Conservation (phyloP, 2,113 vertebrate species). For the Geococcyx californianus region DNA sequence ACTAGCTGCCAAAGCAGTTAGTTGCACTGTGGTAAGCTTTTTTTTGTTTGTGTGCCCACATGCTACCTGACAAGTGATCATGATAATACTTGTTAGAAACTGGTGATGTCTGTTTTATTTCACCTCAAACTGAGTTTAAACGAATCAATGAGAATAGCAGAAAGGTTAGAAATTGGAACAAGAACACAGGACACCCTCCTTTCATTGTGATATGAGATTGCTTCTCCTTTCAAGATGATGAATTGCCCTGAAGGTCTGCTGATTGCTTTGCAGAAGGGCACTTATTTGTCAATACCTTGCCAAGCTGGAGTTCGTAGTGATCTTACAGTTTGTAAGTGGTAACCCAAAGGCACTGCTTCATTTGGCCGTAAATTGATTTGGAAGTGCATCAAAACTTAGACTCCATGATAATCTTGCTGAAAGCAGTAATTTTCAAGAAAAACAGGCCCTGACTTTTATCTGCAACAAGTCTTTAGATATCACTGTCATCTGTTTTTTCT, state of each 20-base stretch:
- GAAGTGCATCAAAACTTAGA: neutral
- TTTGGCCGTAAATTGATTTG: neutral
- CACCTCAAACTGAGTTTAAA: neutral
- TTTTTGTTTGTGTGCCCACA: neutral
- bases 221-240: neutral
- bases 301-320: neutral
- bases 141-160: neutral
- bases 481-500: neutral
- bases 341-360: neutral
- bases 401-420: neutral
- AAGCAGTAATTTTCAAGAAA: neutral
- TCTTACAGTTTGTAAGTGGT: neutral
- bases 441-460: neutral
- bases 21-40: neutral
- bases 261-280: neutral
- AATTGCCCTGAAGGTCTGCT: neutral
- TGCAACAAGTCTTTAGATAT: neutral
- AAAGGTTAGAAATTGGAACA: neutral
- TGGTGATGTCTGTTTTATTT: neutral
- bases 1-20: neutral
- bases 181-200: neutral
- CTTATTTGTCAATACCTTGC: neutral
- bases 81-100: neutral
- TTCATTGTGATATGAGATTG: neutral
- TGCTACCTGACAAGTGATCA: neutral